phyloP scores from a whole-genome alignment of 2,113 vertebrate species.

The Nannospalax galili region DNA sequence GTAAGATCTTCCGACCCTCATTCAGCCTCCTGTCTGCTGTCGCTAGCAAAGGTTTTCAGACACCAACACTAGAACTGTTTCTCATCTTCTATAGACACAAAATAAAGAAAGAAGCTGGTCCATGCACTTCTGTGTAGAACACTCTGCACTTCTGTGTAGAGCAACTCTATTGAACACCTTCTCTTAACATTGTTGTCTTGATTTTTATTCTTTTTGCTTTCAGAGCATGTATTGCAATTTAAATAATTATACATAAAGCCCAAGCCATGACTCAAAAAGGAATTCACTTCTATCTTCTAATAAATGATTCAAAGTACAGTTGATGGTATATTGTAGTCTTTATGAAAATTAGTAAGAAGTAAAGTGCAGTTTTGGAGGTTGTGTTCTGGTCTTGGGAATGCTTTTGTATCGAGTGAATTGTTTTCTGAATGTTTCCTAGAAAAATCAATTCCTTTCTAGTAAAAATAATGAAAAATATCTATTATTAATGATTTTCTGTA shows the following conservation, averaged over 20 bases:
- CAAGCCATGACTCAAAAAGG: not conserved
- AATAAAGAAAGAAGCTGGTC: not conserved
- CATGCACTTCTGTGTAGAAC: not conserved
- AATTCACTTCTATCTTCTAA: not conserved
- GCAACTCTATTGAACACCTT: constrained; percentile 18
- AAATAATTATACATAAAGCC: not conserved
- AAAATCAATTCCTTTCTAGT: constrained; percentile 71
- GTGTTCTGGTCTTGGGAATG: constrained; percentile 21
- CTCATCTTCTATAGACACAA: not conserved
- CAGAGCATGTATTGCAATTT: not conserved
- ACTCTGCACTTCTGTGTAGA: not conserved
- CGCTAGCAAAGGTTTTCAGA: not conserved
- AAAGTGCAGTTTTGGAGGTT: constrained; percentile 35
- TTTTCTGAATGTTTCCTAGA: constrained; percentile 63
- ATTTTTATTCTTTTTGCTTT: not conserved
- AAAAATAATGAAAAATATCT: constrained; percentile 67
- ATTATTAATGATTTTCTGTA: constrained; percentile 78
- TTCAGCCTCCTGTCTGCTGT: not conserved
- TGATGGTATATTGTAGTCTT: constrained; percentile 8
- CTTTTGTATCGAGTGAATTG: constrained; percentile 51
- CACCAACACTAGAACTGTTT: not conserved
- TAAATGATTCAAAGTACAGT: not conserved
- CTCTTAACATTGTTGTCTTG: not conserved
- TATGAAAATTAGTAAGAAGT: constrained; percentile 54
- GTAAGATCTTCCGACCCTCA: not conserved